These are phyloP conservation scores for Poicephalus meyeri DNA, from an alignment of 2,113 vertebrate species.

Conservation along the genomic window DNA sequence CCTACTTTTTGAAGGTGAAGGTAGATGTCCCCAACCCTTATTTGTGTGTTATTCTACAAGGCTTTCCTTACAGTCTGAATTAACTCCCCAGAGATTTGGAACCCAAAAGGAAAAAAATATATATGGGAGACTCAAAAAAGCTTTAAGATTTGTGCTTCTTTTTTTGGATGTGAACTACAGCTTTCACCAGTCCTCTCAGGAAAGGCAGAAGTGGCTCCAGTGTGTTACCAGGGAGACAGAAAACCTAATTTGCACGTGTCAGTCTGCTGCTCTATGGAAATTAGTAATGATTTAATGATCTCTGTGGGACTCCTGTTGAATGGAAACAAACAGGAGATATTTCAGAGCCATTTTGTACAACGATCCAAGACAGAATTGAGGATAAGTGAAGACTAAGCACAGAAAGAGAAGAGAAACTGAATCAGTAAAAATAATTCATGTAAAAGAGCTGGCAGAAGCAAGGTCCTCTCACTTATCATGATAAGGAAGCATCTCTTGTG, in stretches of 20 bases:
- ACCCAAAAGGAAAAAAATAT: not conserved
- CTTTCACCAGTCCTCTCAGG: not conserved
- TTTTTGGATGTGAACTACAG: not conserved
- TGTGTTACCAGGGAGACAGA: not conserved
- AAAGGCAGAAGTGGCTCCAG: not conserved
- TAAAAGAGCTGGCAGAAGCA: not conserved
- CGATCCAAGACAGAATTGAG: not conserved
- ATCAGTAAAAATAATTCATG: not conserved
- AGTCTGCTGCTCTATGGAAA: not conserved
- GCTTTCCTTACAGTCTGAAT: not conserved
- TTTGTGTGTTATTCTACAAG: not conserved
- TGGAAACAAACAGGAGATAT: not conserved
- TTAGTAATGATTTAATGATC: not conserved
- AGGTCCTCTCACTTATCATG: not conserved
- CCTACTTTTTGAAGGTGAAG: not conserved
- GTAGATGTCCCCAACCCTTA: accelerated
- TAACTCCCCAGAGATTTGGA: not conserved
- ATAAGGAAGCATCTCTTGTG: not conserved
- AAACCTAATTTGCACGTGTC: slow-evolving; percentile 14
- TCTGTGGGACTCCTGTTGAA: not conserved
- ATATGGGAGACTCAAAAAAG: not conserved
- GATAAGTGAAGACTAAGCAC: not conserved
- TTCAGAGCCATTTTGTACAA: not conserved
- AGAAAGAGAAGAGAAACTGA: not conserved
- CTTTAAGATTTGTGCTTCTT: not conserved